Conservation (phyloP, 2,113 vertebrate species). For the Cinclus cinclus region DNA sequence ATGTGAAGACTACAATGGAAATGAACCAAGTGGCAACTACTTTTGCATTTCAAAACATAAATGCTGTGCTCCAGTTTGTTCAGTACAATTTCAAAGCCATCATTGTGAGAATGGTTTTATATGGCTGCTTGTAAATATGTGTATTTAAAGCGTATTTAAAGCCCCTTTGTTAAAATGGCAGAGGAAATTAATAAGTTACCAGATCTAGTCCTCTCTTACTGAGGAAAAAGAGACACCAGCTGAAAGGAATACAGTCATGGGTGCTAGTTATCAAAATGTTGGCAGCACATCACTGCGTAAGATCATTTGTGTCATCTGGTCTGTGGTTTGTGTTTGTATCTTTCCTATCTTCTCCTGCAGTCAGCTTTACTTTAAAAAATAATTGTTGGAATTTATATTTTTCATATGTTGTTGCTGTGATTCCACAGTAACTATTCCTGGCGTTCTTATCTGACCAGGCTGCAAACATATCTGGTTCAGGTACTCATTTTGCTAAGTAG, state of each 20-base stretch:
- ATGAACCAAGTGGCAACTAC: background rate
- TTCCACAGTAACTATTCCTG: background rate
- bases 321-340: background rate
- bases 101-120: background rate
- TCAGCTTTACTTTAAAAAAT: background rate
- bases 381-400: background rate
- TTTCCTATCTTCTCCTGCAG: background rate
- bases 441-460: background rate
- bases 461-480: background rate
- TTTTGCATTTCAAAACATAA: background rate
- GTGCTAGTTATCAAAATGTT: background rate
- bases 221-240: background rate
- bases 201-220: background rate
- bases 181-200: background rate
- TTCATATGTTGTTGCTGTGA: background rate
- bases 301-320: background rate
- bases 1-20: background rate
- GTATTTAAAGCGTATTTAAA: background rate
- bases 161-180: background rate
- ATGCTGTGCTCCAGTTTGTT: background rate
- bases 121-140: background rate
- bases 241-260: background rate
- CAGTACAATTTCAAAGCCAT: background rate
- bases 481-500: conserved; percentile 1
- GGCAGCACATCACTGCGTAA: background rate